A percentile compares a stretch with the other conserved stretches of the same genome.
Conservation (phyloP, 1,140 invertebrate genomes). For the Popillia japonica region DNA sequence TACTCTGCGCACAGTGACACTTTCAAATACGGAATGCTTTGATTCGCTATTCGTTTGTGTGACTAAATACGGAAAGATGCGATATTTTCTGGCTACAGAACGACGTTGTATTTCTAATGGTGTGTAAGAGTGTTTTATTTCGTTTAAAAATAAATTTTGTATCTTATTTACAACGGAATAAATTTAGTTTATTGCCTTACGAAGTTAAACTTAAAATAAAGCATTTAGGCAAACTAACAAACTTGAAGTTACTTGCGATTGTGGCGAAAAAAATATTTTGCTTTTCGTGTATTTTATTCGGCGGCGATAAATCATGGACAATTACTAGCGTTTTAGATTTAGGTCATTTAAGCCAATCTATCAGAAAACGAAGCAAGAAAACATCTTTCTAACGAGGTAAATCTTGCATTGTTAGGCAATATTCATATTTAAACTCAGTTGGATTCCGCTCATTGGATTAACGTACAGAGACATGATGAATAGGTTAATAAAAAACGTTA, state of each 20-base stretch:
- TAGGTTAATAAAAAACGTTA: conserved; percentile 39
- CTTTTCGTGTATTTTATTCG: conserved; percentile 44
- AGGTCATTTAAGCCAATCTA: conserved; percentile 25
- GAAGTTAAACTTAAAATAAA: conserved; percentile 13
- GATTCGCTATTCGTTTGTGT: not conserved
- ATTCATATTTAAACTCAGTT: conserved; percentile 29
- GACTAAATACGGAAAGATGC: not conserved
- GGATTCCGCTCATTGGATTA: conserved; percentile 19
- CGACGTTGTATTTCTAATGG: not conserved
- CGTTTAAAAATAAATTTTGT: not conserved
- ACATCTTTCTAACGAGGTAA: conserved; percentile 7
- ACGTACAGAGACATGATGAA: conserved; percentile 36
- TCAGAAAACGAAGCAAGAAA: conserved; percentile 24
- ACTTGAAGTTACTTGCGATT: conserved; percentile 42
- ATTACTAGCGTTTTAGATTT: conserved; percentile 32
- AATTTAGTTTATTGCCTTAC: not conserved
- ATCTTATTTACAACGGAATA: not conserved
- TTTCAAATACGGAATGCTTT: not conserved
- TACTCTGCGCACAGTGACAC: not conserved
- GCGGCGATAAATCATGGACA: conserved; percentile 32
- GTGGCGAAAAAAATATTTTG: conserved; percentile 44
- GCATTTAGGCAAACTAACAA: conserved; percentile 23
- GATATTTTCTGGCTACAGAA: not conserved
- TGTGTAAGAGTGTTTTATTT: not conserved
- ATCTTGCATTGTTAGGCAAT: conserved; percentile 23